Evolutionary conservation across 2,797 vertebrate species (phyloP).

Genomic region (Holocentrus rufus): DNA sequence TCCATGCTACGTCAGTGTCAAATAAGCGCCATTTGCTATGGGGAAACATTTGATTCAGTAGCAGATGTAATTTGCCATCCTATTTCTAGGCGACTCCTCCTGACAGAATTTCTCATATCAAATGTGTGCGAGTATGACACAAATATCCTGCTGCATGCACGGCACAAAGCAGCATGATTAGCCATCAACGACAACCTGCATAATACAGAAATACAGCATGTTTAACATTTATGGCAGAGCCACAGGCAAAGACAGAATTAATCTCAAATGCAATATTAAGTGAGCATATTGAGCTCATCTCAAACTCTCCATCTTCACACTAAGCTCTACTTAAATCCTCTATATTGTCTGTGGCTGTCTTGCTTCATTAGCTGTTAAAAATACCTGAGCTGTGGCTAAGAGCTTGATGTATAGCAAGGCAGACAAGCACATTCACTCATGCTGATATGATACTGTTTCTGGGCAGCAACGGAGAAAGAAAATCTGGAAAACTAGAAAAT

Average conservation of each 20-base stretch:
- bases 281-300: slow-evolving; percentile 19
- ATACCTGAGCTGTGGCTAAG: slow-evolving; percentile 11
- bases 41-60: slow-evolving; percentile 56
- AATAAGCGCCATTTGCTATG: slow-evolving; percentile 47
- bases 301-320: background rate
- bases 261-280: background rate
- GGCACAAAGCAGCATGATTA: slow-evolving; percentile 4
- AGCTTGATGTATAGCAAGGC: slow-evolving; percentile 8
- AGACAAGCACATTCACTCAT: background rate
- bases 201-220: background rate
- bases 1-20: slow-evolving; percentile 46
- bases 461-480: slow-evolving; percentile 16
- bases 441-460: slow-evolving; percentile 21
- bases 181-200: background rate
- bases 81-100: slow-evolving; percentile 5
- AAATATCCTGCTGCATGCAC: background rate
- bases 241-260: too few species aligned
- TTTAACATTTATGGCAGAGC: slow-evolving; percentile 1
- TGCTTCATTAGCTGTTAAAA: slow-evolving; percentile 30
- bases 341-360: background rate
- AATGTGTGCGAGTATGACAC: slow-evolving; percentile 5
- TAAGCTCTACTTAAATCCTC: background rate
- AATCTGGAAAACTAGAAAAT: background rate
- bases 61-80: slow-evolving; percentile 21
- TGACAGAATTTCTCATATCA: background rate